Conservation (phyloP, 2,113 vertebrate genomes). For the Alethe castanea region DNA sequence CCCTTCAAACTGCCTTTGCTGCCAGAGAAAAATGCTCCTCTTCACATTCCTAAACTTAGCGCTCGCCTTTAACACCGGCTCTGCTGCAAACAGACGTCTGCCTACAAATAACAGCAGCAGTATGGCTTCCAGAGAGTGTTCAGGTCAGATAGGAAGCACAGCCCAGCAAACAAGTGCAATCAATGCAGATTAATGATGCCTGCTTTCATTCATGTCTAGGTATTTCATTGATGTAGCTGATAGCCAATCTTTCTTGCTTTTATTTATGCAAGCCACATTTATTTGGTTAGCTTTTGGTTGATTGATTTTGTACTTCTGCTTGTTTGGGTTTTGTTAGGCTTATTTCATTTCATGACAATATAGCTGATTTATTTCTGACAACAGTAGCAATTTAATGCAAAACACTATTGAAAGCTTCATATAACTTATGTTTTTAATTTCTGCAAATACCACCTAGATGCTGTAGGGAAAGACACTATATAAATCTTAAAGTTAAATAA, state of each 20-base stretch:
- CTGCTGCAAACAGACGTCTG: not conserved
- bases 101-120: not conserved
- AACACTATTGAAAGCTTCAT: slow-evolving; percentile 64
- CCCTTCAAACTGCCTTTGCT: not conserved
- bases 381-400: slow-evolving; percentile 62
- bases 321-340: slow-evolving; percentile 66
- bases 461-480: slow-evolving; percentile 41
- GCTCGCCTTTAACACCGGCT: rapidly evolving
- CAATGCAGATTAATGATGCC: slow-evolving; percentile 63
- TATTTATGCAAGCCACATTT: slow-evolving; percentile 58
- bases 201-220: slow-evolving; percentile 59
- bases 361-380: slow-evolving; percentile 67
- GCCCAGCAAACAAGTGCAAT: slow-evolving; percentile 48
- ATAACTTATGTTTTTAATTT: slow-evolving; percentile 72
- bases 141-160: slow-evolving; percentile 14
- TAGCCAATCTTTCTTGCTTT: slow-evolving; percentile 55
- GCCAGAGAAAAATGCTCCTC: slow-evolving; percentile 28
- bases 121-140: slow-evolving; percentile 16
- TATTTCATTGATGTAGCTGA: slow-evolving; percentile 58
- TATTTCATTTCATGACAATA: slow-evolving; percentile 67
- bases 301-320: slow-evolving; percentile 67
- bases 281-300: slow-evolving; percentile 63
- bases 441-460: slow-evolving; percentile 63
- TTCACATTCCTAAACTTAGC: slow-evolving; percentile 40
- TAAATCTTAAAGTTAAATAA: slow-evolving; percentile 66